A percentile compares a stretch with the other conserved stretches of the same genome.
Conservation (phyloP, 2,888 invertebrate species). For the Eilema caniola region DNA sequence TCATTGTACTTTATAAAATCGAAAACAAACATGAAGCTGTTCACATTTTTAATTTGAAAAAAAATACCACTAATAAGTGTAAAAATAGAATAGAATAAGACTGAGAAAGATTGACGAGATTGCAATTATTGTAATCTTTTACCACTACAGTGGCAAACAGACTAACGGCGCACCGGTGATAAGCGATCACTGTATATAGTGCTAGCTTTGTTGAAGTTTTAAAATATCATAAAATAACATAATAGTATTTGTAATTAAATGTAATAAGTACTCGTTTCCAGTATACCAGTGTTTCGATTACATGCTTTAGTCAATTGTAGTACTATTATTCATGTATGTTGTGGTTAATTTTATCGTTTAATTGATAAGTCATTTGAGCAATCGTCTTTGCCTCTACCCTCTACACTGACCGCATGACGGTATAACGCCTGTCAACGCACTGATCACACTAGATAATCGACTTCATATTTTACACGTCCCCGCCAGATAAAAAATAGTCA, state of each 20-base stretch:
- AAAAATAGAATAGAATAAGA: not conserved
- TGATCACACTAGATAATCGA: not conserved
- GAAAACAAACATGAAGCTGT: too few species aligned
- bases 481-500: conserved; percentile 6
- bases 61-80: not conserved
- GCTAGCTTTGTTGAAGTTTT: not conserved
- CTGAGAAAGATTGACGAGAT: not conserved
- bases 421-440: not conserved
- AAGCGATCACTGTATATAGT: not conserved
- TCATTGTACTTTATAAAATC: too few species aligned
- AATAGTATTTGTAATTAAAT: not conserved
- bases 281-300: not conserved
- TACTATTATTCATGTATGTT: not conserved
- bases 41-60: too few species aligned
- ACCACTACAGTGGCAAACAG: not conserved
- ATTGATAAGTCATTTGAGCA: not conserved
- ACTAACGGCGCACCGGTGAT: not conserved
- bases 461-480: not conserved
- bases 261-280: not conserved
- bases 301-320: not conserved
- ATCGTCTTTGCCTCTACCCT: not conserved
- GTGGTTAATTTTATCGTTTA: not conserved
- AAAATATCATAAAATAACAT: not conserved
- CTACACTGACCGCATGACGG: not conserved
- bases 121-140: not conserved